These are phyloP conservation scores for Electrophaes corylata DNA, from an alignment of 2,888 invertebrate genomes.

Conservation along the genomic window DNA sequence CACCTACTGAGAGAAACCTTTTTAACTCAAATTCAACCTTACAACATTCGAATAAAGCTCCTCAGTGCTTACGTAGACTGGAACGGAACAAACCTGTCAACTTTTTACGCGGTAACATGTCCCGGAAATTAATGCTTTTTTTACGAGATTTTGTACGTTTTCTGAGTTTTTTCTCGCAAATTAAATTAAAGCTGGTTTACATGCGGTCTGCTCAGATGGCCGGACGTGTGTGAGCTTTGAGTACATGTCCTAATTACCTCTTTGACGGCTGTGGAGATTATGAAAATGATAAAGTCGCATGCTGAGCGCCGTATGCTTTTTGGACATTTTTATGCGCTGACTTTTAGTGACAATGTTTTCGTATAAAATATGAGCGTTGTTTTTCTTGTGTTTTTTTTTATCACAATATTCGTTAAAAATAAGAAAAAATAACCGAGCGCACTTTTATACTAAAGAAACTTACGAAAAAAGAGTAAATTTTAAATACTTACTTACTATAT, in stretches of 20 bases:
- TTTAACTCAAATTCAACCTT: conserved; percentile 19
- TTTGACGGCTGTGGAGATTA: conserved; percentile 17
- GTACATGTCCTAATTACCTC: conserved; percentile 24
- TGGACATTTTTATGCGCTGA: not conserved
- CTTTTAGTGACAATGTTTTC: conserved; percentile 7
- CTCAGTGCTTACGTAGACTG: conserved; percentile 18
- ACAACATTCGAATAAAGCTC: conserved; percentile 9
- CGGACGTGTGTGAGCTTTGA: conserved; percentile 22
- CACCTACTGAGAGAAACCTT: conserved; percentile 21
- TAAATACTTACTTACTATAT: no score
- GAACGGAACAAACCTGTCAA: conserved; percentile 29
- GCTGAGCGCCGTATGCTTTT: not conserved
- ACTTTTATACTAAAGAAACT: no score
- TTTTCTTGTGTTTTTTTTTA: not conserved
- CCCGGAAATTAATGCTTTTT: conserved; percentile 37
- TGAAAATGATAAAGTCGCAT: conserved; percentile 14
- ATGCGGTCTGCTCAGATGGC: conserved; percentile 16
- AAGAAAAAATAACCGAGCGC: no score
- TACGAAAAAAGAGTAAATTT: no score
- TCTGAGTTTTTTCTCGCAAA: conserved; percentile 29
- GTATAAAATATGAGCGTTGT: not conserved
- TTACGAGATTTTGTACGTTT: conserved; percentile 26
- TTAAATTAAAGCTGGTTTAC: conserved; percentile 37
- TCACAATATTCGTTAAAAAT: no score
- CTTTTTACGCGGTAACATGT: conserved; percentile 34